Evolutionary conservation across 1,140 invertebrate species (phyloP).

Genomic region (Polypedilum vanderplanki): DNA sequence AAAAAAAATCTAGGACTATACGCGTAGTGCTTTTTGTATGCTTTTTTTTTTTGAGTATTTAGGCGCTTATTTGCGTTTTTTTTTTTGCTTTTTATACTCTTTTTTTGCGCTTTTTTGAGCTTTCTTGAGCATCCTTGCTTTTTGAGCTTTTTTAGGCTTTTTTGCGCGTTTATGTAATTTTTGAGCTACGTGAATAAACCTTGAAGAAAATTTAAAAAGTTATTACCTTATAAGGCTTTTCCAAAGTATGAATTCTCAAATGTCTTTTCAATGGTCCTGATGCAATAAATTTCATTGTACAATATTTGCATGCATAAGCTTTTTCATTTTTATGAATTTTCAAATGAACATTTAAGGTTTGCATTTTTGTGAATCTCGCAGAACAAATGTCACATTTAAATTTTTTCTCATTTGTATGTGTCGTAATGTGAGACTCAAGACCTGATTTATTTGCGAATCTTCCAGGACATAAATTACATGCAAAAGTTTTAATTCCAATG

Average conservation of each 20-base stretch:
- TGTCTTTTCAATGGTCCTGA: not conserved
- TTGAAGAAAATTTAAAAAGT: too few relatives aligned
- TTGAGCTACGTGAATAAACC: too few relatives aligned
- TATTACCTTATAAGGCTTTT: slow-evolving; percentile 9
- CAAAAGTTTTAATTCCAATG: not conserved
- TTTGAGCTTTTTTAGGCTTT: too few relatives aligned
- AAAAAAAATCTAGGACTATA: too few relatives aligned
- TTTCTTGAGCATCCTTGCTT: too few relatives aligned
- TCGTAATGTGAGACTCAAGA: slow-evolving; percentile 58
- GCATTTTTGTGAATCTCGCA: slow-evolving; percentile 57
- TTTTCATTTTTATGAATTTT: slow-evolving; percentile 49
- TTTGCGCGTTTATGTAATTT: too few relatives aligned
- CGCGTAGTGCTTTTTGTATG: too few relatives aligned
- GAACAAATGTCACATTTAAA: slow-evolving; percentile 52
- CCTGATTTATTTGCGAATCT: slow-evolving; percentile 40
- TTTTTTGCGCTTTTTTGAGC: too few relatives aligned
- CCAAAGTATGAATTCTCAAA: not conserved
- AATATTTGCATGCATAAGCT: slow-evolving; percentile 43
- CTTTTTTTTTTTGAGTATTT: too few relatives aligned
- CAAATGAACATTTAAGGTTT: slow-evolving; percentile 57
- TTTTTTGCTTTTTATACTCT: too few relatives aligned
- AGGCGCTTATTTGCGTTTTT: too few relatives aligned
- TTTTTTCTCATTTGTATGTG: slow-evolving; percentile 54
- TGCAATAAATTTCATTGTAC: slow-evolving; percentile 40
- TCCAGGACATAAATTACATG: not conserved